Percentiles rank a stretch among this genome's conserved stretches.
phyloP scores from a whole-genome alignment of 2,113 vertebrate species.

The Corynorhinus townsendii region DNA sequence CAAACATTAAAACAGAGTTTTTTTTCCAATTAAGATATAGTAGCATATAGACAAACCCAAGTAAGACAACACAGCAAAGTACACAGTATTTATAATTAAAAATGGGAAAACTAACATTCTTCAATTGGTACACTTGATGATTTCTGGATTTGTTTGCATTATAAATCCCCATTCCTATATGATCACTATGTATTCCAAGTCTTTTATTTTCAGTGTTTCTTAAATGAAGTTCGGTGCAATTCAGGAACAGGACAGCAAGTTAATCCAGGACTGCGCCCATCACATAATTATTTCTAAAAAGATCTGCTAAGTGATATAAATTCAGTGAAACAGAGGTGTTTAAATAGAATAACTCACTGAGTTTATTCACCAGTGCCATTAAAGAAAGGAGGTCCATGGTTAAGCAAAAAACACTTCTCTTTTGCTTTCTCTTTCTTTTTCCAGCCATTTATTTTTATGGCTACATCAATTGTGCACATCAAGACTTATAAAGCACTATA shows the following conservation, averaged over 20 bases:
- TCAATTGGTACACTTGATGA: background rate
- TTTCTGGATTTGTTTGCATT: background rate
- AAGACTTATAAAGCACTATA: background rate
- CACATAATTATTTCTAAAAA: background rate
- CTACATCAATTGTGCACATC: conserved; percentile 20
- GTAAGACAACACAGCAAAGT: background rate
- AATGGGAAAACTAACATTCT: background rate
- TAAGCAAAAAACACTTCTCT: conserved; percentile 27
- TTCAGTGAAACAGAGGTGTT: background rate
- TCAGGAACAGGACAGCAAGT: background rate
- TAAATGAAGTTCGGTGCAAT: background rate
- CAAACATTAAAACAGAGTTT: background rate
- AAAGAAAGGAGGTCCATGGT: background rate
- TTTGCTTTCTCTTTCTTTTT: conserved; percentile 11
- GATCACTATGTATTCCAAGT: background rate
- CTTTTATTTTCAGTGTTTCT: background rate
- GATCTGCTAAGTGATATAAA: conserved; percentile 9
- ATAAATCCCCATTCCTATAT: background rate
- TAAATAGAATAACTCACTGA: background rate
- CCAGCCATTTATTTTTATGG: conserved; percentile 54
- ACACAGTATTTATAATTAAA: background rate
- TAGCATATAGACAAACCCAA: background rate
- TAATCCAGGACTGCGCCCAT: background rate
- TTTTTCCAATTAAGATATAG: background rate
- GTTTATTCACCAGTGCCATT: conserved; percentile 2